These are phyloP conservation scores for Corella eumyota DNA, from an alignment of 23 tunicate genomes.

Conservation along the genomic window DNA sequence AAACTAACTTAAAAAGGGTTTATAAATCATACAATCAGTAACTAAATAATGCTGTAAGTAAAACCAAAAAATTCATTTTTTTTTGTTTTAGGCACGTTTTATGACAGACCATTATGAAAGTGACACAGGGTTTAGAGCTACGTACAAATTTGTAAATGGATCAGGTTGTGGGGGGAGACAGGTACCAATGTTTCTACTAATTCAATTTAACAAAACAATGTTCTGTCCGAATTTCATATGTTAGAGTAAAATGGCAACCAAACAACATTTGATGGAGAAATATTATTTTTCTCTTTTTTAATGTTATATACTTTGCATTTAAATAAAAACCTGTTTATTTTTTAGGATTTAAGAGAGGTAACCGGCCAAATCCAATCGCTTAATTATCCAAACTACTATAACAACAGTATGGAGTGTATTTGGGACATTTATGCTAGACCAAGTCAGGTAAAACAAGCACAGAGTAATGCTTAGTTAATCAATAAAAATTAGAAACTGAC, in stretches of 20 bases:
- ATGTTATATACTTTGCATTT: no score
- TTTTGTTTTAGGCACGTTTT: slow-evolving; percentile 33
- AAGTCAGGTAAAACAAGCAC: slow-evolving; percentile 36
- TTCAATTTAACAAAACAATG: no score
- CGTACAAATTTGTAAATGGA: slow-evolving; percentile 42
- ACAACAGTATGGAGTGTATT: slow-evolving; percentile 27
- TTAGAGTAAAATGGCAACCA: no score
- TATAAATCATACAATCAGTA: no score
- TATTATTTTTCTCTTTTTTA: no score
- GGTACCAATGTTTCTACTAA: slow-evolving; percentile 1
- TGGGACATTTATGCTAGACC: slow-evolving; percentile 40
- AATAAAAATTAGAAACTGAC: no score
- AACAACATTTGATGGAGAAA: no score
- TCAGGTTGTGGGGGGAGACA: slow-evolving; percentile 61
- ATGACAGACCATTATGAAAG: slow-evolving; percentile 57
- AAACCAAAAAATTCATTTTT: background rate
- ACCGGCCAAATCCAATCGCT: slow-evolving; percentile 23
- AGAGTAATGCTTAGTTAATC: no score
- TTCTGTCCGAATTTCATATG: no score
- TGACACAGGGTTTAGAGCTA: slow-evolving; percentile 37
- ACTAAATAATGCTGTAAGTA: background rate
- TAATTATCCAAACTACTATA: slow-evolving; percentile 53
- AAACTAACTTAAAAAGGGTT: background rate
- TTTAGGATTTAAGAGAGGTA: slow-evolving; percentile 14
- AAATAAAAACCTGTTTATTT: no score